Conservation (phyloP, 2,888 invertebrate genomes). For the Cacoxenus indagator region DNA sequence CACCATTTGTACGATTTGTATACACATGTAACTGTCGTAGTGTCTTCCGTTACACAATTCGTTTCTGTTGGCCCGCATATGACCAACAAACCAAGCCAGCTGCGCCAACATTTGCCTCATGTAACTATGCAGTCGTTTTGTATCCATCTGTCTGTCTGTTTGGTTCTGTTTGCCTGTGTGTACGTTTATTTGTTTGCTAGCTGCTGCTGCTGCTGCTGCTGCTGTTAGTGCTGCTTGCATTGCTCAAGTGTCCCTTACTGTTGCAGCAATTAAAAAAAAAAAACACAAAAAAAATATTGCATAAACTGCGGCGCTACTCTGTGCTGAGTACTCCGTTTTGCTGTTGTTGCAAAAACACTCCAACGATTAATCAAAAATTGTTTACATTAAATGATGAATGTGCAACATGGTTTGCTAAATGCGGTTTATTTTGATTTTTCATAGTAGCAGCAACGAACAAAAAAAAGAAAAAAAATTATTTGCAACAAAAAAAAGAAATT, state of each 20-base stretch:
- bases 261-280: conserved; percentile 55
- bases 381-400: conserved; percentile 65
- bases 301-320: conserved; percentile 36
- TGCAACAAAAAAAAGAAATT: not conserved
- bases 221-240: conserved; percentile 11
- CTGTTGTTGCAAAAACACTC: conserved; percentile 14
- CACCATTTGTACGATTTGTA: conserved; percentile 59
- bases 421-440: conserved; percentile 44
- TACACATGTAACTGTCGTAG: conserved; percentile 46
- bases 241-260: no score
- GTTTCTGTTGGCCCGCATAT: not conserved
- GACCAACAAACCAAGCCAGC: not conserved
- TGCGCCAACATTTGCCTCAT: not conserved
- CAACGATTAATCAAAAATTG: conserved; percentile 63
- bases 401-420: conserved; percentile 47
- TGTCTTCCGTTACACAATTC: not conserved
- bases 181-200: not conserved
- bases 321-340: conserved; percentile 19
- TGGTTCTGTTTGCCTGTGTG: not conserved
- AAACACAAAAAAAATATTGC: no score
- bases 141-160: not conserved
- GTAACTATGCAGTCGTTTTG: not conserved
- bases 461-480: conserved; percentile 12
- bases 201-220: conserved; percentile 4
- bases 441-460: conserved; percentile 33